These are phyloP conservation scores for Melozone crissalis DNA, from an alignment of 2,113 vertebrate genomes.

Conservation along the genomic window DNA sequence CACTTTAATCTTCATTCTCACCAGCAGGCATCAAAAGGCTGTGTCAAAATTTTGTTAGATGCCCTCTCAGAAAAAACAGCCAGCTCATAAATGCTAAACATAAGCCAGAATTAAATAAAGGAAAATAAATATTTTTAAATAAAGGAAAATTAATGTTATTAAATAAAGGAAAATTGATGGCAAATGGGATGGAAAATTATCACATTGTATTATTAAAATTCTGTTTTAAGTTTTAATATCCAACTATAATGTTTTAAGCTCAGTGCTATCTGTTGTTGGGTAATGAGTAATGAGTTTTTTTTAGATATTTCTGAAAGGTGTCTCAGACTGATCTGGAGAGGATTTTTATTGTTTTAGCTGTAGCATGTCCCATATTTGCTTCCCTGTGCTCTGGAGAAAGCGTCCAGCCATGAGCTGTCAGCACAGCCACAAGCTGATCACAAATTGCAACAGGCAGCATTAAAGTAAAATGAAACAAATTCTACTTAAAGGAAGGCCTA, in stretches of 20 bases:
- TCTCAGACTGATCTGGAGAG: background rate
- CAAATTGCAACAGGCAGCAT: background rate
- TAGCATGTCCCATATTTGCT: background rate
- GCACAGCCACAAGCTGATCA: background rate
- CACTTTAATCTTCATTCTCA: background rate
- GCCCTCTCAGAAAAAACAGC: background rate
- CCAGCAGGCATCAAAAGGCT: background rate
- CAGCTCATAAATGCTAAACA: background rate
- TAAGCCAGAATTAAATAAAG: background rate
- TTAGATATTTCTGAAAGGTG: background rate
- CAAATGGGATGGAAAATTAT: background rate
- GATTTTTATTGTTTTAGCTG: background rate
- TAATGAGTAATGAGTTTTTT: background rate
- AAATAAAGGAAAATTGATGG: background rate
- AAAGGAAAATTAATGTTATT: background rate
- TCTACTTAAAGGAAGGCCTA: background rate
- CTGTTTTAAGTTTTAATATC: background rate
- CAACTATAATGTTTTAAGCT: background rate
- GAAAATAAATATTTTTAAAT: background rate
- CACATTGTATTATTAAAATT: background rate
- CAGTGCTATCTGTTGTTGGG: background rate
- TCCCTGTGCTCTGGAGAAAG: background rate
- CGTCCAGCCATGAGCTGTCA: background rate
- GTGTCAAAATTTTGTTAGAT: background rate
- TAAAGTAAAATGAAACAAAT: background rate